Percentiles rank a stretch among this genome's conserved stretches.
phyloP scores from a whole-genome alignment of 2,113 vertebrate species.

The Spheniscus mendiculus region DNA sequence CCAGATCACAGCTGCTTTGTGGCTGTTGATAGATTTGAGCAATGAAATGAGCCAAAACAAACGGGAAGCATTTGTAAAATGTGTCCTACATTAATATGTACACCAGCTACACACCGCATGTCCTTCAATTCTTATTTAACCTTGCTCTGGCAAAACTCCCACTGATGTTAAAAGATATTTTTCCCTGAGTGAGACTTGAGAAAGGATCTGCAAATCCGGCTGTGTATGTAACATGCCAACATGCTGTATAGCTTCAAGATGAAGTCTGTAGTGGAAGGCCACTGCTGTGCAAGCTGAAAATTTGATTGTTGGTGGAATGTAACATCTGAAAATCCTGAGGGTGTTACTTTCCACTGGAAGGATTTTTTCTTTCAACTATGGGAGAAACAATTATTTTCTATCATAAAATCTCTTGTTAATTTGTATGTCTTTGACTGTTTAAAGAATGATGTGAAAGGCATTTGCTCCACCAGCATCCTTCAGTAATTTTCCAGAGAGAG shows the following conservation, averaged over 20 bases:
- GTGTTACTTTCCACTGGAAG: background rate
- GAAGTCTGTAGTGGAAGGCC: background rate
- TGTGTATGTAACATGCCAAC: background rate
- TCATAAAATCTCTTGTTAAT: background rate
- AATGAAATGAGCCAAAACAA: conserved; percentile 18
- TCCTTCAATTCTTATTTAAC: conserved; percentile 10
- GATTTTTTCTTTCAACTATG: background rate
- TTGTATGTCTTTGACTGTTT: background rate
- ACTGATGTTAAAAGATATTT: background rate
- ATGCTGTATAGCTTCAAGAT: background rate
- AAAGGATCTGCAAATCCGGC: background rate
- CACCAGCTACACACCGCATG: background rate
- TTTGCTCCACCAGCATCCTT: background rate
- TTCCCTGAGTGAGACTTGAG: background rate
- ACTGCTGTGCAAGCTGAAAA: background rate
- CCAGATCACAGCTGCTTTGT: background rate
- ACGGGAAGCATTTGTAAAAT: conserved; percentile 11
- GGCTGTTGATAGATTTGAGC: background rate
- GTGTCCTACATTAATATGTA: background rate
- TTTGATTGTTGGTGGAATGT: background rate
- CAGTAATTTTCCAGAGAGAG: background rate
- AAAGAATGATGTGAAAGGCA: background rate
- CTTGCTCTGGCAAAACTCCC: background rate
- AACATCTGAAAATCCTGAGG: background rate
- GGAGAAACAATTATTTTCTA: background rate